phyloP scores from a whole-genome alignment of 2,113 vertebrate species.

The Diphyllodes magnificus region DNA sequence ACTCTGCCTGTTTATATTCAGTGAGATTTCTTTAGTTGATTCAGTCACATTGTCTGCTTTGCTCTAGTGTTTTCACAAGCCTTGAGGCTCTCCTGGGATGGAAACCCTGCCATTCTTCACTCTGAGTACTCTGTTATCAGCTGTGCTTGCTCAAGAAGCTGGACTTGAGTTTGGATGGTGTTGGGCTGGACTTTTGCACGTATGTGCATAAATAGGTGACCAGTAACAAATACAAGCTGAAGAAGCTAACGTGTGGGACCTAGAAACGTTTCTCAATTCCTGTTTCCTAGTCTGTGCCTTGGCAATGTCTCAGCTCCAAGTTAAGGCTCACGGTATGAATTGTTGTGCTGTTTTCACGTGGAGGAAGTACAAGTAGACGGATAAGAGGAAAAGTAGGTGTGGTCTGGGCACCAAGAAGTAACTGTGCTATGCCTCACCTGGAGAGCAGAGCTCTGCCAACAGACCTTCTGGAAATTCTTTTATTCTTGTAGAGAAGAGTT shows the following conservation, averaged over 20 bases:
- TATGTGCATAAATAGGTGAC: fast-evolving
- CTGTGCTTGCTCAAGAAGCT: background rate
- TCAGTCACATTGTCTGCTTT: background rate
- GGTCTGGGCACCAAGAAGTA: too few species aligned
- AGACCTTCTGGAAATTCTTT: background rate
- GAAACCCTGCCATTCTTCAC: background rate
- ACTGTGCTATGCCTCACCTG: background rate
- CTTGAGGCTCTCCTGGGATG: background rate
- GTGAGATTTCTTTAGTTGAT: background rate
- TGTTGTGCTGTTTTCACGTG: background rate
- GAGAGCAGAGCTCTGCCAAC: background rate
- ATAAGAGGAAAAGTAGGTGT: background rate
- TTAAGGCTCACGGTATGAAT: background rate
- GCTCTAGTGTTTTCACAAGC: background rate
- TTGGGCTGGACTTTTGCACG: fast-evolving
- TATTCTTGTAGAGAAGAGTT: background rate
- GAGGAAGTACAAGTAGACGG: background rate
- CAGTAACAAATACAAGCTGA: background rate
- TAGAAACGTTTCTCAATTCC: background rate
- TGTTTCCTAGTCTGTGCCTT: background rate
- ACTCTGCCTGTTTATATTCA: background rate
- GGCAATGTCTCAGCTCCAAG: background rate
- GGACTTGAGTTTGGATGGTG: background rate
- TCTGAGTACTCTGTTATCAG: background rate
- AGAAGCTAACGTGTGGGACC: too few species aligned